phyloP scores from a whole-genome alignment of 2,888 invertebrate genomes.

The Andricus curvator region DNA sequence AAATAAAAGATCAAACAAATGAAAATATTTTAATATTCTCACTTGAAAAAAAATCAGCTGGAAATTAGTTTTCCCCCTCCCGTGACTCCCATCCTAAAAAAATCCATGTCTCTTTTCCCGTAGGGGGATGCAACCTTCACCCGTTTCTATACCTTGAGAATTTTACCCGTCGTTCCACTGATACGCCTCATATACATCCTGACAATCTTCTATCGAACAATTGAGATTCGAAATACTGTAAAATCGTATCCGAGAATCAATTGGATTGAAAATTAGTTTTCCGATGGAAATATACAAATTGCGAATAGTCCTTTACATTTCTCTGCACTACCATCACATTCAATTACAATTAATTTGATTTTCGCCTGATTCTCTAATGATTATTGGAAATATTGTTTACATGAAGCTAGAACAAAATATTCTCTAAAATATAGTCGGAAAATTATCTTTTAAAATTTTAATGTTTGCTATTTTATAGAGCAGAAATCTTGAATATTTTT shows the following conservation, averaged over 20 bases:
- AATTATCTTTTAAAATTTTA: no score
- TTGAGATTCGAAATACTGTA: neutral
- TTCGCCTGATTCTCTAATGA: neutral
- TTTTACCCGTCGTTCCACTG: constrained; percentile 62
- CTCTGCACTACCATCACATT: neutral
- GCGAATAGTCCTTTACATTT: neutral
- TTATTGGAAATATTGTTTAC: no score
- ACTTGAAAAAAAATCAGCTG: neutral
- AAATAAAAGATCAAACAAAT: no score
- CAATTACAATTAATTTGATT: neutral
- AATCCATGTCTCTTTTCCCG: constrained; percentile 73
- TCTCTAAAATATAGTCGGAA: no score
- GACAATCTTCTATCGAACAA: constrained; percentile 50
- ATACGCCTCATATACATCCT: constrained; percentile 67
- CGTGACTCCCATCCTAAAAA: constrained; percentile 73
- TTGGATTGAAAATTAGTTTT: constrained; percentile 17
- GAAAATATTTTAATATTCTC: no score
- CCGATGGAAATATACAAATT: neutral
- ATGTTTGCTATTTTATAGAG: no score
- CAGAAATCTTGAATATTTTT: neutral
- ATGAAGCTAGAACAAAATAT: no score
- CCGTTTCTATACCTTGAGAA: constrained; percentile 53
- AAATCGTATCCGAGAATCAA: constrained; percentile 12
- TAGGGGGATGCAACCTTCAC: constrained; percentile 69
- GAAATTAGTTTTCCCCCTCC: constrained; percentile 69